Evolutionary conservation across 2,113 vertebrate genomes (phyloP).

Genomic region (Thymallus thymallus): DNA sequence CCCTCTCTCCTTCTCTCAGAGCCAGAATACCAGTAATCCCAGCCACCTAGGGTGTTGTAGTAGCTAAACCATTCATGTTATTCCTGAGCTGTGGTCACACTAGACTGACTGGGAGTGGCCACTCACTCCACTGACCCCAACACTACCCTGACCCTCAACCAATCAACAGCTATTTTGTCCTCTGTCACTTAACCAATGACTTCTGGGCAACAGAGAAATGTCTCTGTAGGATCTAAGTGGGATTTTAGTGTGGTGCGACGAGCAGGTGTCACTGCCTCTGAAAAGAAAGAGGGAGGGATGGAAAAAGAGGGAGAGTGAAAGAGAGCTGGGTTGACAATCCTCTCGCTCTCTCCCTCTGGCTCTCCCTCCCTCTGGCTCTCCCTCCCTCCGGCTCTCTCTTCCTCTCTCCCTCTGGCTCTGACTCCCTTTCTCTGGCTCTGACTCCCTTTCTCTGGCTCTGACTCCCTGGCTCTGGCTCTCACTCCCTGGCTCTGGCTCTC

Average conservation of each 20-base stretch:
- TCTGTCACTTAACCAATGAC: constrained; percentile 6
- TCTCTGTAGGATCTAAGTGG: background rate
- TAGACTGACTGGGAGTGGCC: background rate
- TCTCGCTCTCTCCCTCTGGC: constrained; percentile 1
- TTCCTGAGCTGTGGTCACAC: background rate
- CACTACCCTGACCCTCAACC: background rate
- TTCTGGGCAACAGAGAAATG: background rate
- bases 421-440: background rate
- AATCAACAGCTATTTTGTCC: constrained; percentile 6
- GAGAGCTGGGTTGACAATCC: background rate
- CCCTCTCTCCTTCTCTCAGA: background rate
- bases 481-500: background rate
- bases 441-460: background rate
- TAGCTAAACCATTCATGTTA: background rate
- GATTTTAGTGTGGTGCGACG: background rate
- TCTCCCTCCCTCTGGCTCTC: background rate
- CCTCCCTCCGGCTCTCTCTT: background rate
- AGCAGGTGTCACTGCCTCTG: constrained; percentile 22
- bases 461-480: background rate
- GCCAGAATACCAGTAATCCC: background rate
- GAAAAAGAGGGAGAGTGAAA: background rate
- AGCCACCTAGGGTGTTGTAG: background rate
- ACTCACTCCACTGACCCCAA: constrained; percentile 1
- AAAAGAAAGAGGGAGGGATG: background rate
- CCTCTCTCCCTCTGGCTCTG: background rate